Percentiles rank a stretch among this genome's conserved stretches.
Conservation (phyloP, 1,140 invertebrate species). For the Drosophila lowei region DNA sequence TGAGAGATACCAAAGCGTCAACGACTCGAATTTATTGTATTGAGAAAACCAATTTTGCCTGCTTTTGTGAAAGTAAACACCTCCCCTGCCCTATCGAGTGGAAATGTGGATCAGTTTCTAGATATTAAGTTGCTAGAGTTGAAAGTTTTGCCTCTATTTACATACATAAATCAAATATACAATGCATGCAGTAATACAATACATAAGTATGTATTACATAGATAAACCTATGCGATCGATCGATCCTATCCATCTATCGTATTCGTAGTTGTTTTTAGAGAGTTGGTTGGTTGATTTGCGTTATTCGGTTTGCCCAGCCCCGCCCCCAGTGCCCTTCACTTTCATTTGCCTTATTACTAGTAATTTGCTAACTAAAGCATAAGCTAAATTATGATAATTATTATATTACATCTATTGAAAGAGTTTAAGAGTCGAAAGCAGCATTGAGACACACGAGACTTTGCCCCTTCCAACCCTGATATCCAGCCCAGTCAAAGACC, state of each 20-base stretch:
- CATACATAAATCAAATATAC: conserved; percentile 67
- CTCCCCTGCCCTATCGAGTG: too few relatives aligned
- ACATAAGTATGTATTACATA: conserved; percentile 51
- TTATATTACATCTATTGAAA: conserved; percentile 49
- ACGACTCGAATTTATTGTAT: conserved; percentile 75
- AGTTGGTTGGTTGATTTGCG: conserved; percentile 40
- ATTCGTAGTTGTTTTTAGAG: conserved; percentile 16
- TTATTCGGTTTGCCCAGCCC: conserved; percentile 52
- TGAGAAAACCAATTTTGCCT: conserved; percentile 73
- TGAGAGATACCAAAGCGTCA: conserved; percentile 56
- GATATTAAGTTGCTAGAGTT: conserved; percentile 68
- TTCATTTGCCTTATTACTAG: conserved; percentile 78
- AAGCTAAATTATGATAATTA: conserved; percentile 71
- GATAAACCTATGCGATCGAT: conserved; percentile 1
- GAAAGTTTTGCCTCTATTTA: conserved; percentile 45
- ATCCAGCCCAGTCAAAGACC: conserved; percentile 14
- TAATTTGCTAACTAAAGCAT: conserved; percentile 63
- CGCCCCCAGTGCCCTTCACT: conserved; percentile 72
- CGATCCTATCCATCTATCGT: not conserved
- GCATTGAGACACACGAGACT: conserved; percentile 45
- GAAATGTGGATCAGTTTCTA: conserved; percentile 26
- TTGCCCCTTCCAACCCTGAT: conserved; percentile 12
- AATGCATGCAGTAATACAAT: conserved; percentile 10
- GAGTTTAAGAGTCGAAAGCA: conserved; percentile 36
- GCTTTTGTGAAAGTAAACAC: conserved; percentile 61